Percentiles rank a stretch among this genome's conserved stretches.
Conservation (phyloP, 1,140 invertebrate species). For the Reticulitermes speratus region DNA sequence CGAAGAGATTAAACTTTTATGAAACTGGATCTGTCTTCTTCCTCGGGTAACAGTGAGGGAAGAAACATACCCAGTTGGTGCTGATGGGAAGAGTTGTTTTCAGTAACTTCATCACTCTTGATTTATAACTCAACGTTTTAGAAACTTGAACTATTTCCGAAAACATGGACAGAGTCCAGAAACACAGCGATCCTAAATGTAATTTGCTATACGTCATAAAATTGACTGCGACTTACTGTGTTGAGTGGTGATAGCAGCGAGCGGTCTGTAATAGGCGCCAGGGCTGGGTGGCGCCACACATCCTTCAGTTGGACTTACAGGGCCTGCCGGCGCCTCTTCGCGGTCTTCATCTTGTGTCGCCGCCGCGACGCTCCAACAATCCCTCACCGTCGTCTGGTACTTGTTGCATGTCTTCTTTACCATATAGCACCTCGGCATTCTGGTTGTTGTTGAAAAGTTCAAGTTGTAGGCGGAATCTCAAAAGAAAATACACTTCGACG, state of each 20-base stretch:
- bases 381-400: slow-evolving; percentile 43
- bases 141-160: too few relatives aligned
- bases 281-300: slow-evolving; percentile 29
- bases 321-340: slow-evolving; percentile 11
- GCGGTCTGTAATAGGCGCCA: slow-evolving; percentile 19
- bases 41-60: too few relatives aligned
- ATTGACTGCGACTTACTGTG: slow-evolving; percentile 25
- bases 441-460: background rate
- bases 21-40: too few relatives aligned
- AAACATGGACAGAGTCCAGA: too few relatives aligned
- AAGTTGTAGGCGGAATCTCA: background rate
- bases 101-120: too few relatives aligned
- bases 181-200: too few relatives aligned
- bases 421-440: slow-evolving; percentile 57
- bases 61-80: too few relatives aligned
- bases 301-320: slow-evolving; percentile 25
- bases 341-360: background rate
- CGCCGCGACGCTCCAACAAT: slow-evolving; percentile 17
- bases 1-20: too few relatives aligned
- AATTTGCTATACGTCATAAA: too few relatives aligned
- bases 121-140: too few relatives aligned
- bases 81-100: too few relatives aligned
- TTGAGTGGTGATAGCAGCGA: slow-evolving; percentile 1
- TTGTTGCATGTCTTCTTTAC: slow-evolving; percentile 58
- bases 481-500: background rate